These are phyloP conservation scores for Malurus alboscapulatus DNA, from an alignment of 2,113 vertebrate species.

Conservation along the genomic window DNA sequence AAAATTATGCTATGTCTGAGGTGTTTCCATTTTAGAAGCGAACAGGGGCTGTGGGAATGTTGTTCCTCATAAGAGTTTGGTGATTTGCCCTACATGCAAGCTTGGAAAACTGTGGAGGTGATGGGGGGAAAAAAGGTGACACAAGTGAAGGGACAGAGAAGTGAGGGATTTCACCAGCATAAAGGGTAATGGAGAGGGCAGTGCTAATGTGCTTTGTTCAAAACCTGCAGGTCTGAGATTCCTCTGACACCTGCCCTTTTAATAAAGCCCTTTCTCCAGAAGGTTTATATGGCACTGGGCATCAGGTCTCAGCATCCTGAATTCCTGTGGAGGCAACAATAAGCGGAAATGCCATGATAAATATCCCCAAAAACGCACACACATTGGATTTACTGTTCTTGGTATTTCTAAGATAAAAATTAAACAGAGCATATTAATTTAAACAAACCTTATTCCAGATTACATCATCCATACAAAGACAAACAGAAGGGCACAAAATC, in stretches of 20 bases:
- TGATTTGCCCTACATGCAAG: background rate
- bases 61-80: background rate
- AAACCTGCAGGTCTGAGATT: background rate
- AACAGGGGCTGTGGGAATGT: background rate
- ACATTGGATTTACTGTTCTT: background rate
- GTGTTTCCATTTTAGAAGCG: background rate
- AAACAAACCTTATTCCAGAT: conserved; percentile 21
- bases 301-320: background rate
- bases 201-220: background rate
- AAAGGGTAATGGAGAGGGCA: background rate
- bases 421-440: conserved; percentile 2
- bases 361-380: background rate
- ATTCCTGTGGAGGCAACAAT: background rate
- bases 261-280: background rate
- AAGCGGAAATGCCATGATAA: background rate
- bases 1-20: background rate
- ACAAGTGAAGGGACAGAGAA: background rate
- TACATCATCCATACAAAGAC: background rate
- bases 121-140: background rate
- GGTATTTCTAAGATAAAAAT: conserved; percentile 18
- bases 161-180: background rate
- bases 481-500: background rate
- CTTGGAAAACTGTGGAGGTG: background rate
- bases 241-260: background rate
- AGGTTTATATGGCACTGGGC: background rate